Evolutionary conservation across 2,888 invertebrate species (phyloP).

Genomic region (Patella pellucida): DNA sequence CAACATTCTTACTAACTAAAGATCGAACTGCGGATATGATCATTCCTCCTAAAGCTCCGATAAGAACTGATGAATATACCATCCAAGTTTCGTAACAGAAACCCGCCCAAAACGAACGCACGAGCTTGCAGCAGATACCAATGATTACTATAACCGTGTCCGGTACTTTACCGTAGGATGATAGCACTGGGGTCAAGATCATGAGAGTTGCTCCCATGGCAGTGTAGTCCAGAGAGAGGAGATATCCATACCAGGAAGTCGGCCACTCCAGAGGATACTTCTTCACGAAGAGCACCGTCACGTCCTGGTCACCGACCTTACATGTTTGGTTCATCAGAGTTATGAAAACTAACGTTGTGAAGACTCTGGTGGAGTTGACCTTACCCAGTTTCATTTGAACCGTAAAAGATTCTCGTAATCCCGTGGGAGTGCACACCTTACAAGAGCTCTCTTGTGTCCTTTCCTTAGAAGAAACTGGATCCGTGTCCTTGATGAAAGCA

Average conservation of each 20-base stretch:
- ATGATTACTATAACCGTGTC: constrained; percentile 60
- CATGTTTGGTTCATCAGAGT: constrained; percentile 62
- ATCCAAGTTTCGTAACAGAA: constrained; percentile 54
- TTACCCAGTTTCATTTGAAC: constrained; percentile 52
- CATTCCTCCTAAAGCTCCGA: constrained; percentile 59
- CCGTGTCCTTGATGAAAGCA: constrained; percentile 51
- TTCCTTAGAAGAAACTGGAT: constrained; percentile 33
- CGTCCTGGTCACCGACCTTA: constrained; percentile 65
- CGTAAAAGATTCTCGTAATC: constrained; percentile 56
- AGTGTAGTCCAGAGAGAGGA: constrained; percentile 66
- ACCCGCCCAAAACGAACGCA: constrained; percentile 51
- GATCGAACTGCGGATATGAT: constrained; percentile 64
- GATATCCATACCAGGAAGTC: constrained; percentile 65
- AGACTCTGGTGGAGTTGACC: constrained; percentile 47
- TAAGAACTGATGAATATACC: constrained; percentile 56
- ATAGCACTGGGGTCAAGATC: constrained; percentile 60
- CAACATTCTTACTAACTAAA: constrained; percentile 65
- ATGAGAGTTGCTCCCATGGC: constrained; percentile 62
- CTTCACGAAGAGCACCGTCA: constrained; percentile 62
- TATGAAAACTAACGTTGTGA: constrained; percentile 56
- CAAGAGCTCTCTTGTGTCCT: constrained; percentile 18
- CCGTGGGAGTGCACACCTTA: constrained; percentile 33
- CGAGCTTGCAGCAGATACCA: constrained; percentile 58
- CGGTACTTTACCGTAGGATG: constrained; percentile 48
- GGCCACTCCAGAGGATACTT: constrained; percentile 62